Evolutionary conservation across 1,140 invertebrate species (phyloP), one percentile per base, ranked within the genome.

Genomic region (Cotesia glomerata): DNA sequence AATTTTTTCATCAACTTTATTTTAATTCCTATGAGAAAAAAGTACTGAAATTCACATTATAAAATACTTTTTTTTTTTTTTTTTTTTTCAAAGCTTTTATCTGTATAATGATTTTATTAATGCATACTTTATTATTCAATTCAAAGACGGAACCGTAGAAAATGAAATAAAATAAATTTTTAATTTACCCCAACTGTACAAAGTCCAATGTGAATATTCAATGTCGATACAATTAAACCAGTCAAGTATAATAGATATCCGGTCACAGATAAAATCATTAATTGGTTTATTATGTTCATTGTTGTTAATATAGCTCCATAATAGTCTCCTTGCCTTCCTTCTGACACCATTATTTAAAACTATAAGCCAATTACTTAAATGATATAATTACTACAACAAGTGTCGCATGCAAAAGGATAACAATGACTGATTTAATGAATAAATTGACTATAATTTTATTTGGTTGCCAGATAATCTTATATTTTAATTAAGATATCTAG

Each of bases 161-260:
- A 62, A 4, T 35, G n/a, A 16, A 14, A 51, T 65, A 16, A 49
- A 9, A 45, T 45, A 32, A 13, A 34, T 49, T 49, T 16, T n/a
- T 18, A 78, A 83, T 83, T 51, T 77, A 85, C 83, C 71, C 83
- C 83, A 2, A 82, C 2, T 54, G 82, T 79, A 54, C 82, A 83
- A 9, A 85, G 68, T 5, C 78, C 66, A 0, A 75, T 76, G 39
- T 84, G 84, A 32, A 80, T 26, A 74, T 78, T 79, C 8, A 67
- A 71, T 45, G 66, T 62, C 3, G 49, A 35, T 3, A 68, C 39
- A 14, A 64, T 14, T 35, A 71, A 62, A 5, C 73, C 51, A 35
- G 75, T 36, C 16, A 77, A 71, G 66, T 75, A 81, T 2, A 79
- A 9, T 11, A 84, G 18, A 36, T 79, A 83, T 9, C 61, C 49